These are phyloP conservation scores for Pan paniscus DNA, from an alignment of 2,113 vertebrate species.

Conservation along the genomic window DNA sequence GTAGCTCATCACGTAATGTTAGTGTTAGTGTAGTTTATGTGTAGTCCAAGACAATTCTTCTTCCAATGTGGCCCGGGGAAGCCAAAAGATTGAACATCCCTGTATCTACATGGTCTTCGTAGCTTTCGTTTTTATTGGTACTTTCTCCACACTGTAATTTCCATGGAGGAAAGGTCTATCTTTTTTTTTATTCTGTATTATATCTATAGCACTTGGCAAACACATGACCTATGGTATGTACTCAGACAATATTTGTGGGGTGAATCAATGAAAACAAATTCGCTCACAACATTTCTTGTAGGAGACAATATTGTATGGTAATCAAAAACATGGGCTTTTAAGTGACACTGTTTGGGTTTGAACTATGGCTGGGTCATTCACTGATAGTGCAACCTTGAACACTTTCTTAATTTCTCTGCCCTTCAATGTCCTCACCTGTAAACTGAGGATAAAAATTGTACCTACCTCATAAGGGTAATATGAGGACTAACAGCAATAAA, in stretches of 20 bases:
- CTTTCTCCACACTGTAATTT: background rate
- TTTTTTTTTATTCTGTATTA: background rate
- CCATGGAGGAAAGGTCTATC: background rate
- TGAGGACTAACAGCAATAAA: background rate
- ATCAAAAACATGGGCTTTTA: background rate
- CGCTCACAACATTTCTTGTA: background rate
- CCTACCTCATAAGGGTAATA: background rate
- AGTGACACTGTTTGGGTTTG: background rate
- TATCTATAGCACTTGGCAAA: background rate
- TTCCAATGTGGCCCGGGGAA: too few species aligned
- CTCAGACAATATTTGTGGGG: too few species aligned
- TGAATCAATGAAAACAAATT: background rate
- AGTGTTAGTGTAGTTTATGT: too few species aligned
- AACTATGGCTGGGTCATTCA: background rate
- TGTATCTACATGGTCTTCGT: background rate
- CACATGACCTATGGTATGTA: background rate
- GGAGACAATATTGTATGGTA: background rate
- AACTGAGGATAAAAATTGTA: background rate
- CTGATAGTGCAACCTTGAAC: background rate
- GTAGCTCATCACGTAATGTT: too few species aligned
- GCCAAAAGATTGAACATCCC: too few species aligned
- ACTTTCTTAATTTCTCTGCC: background rate
- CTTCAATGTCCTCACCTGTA: background rate
- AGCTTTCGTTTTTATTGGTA: background rate
- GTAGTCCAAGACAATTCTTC: too few species aligned